phyloP scores from a whole-genome alignment of 1,140 invertebrate species.

The Zaprionus africanus region DNA sequence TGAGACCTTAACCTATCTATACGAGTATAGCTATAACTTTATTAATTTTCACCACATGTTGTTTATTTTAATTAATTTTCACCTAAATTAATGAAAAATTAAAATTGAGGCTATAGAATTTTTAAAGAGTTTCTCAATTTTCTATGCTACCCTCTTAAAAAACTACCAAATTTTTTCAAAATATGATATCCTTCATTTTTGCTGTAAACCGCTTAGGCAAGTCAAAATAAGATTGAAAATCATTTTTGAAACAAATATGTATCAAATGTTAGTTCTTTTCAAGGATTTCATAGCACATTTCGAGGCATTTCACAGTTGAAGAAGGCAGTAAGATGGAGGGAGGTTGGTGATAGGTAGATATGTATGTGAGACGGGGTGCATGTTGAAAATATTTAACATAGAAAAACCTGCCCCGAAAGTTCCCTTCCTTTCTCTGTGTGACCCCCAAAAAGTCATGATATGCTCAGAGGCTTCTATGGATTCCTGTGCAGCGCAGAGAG shows the following conservation, averaged over 20 bases:
- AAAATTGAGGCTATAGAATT: not conserved
- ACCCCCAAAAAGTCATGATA: slow-evolving; percentile 14
- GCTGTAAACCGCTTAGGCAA: not conserved
- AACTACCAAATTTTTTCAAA: not conserved
- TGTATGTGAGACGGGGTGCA: not conserved
- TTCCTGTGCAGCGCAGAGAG: slow-evolving; percentile 51
- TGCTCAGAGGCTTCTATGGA: slow-evolving; percentile 40
- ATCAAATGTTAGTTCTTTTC: not conserved
- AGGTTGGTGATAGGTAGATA: not conserved
- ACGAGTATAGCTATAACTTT: too few relatives aligned
- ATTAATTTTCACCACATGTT: too few relatives aligned
- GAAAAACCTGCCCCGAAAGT: not conserved
- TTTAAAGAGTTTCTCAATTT: not conserved
- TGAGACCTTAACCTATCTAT: too few relatives aligned
- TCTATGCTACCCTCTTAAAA: not conserved
- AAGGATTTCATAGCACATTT: slow-evolving; percentile 15
- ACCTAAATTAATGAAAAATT: not conserved
- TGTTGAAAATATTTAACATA: slow-evolving; percentile 8
- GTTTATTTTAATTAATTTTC: too few relatives aligned
- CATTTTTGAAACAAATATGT: not conserved
- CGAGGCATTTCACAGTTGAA: slow-evolving; percentile 3
- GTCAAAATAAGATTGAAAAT: not conserved
- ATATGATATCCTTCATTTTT: not conserved
- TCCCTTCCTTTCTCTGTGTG: not conserved
- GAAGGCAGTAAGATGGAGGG: not conserved